Evolutionary conservation across 1,140 invertebrate genomes (phyloP).

Genomic region (Lerema accius): DNA sequence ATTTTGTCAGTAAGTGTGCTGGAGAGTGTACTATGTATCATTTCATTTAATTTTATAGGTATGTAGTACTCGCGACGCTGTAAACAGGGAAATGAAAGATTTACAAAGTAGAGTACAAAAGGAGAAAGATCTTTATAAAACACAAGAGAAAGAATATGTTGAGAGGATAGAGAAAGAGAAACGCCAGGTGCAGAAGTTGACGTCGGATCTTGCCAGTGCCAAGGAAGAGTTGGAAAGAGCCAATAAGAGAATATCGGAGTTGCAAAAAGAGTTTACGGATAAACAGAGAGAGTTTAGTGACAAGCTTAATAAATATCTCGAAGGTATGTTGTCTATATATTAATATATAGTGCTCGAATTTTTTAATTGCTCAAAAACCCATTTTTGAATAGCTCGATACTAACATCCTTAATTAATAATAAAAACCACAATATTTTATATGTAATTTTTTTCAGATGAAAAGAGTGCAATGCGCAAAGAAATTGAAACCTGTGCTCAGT

Average conservation of each 20-base stretch:
- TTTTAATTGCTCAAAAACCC: too few species aligned
- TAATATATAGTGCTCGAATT: too few species aligned
- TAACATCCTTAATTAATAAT: too few species aligned
- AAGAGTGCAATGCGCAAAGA: conserved; percentile 72
- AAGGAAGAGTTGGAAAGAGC: conserved; percentile 71
- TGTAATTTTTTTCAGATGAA: conserved; percentile 58
- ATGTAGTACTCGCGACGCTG: conserved; percentile 63
- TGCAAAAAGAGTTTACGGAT: conserved; percentile 74
- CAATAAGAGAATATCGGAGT: conserved; percentile 73
- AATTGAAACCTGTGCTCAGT: conserved; percentile 62
- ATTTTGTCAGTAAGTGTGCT: too few species aligned
- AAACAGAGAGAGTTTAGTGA: conserved; percentile 75
- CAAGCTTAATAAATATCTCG: conserved; percentile 68
- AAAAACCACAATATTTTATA: too few species aligned
- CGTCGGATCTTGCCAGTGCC: conserved; percentile 47
- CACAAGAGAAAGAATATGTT: conserved; percentile 66
- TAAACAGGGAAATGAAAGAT: conserved; percentile 67
- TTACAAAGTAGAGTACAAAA: conserved; percentile 62
- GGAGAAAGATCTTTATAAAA: conserved; percentile 63
- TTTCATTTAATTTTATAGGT: conserved; percentile 46
- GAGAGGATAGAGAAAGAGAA: conserved; percentile 72
- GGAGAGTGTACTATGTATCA: not conserved
- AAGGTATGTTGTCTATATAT: too few species aligned
- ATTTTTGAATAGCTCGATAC: too few species aligned
- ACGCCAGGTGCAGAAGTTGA: conserved; percentile 65